A percentile compares a stretch with the other conserved stretches of the same genome.
Conservation (phyloP, 2,113 vertebrate genomes). For the Cheilinus undulatus region DNA sequence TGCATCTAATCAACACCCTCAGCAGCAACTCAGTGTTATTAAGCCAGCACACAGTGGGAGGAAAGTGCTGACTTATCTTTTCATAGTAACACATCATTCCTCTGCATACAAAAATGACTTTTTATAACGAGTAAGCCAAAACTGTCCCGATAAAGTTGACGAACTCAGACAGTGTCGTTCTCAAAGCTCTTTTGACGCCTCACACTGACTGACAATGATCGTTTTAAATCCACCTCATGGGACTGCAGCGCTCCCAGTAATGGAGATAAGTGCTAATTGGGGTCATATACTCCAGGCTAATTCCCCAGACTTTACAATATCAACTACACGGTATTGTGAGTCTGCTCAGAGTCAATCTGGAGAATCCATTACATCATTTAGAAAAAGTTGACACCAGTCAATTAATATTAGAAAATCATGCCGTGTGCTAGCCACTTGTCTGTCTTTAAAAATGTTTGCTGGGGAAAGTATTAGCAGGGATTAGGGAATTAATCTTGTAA, state of each 20-base stretch:
- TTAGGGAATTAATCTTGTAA: conserved; percentile 68
- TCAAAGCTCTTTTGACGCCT: conserved; percentile 52
- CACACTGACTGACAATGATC: conserved; percentile 69
- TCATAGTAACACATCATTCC: conserved; percentile 40
- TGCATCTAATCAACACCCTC: conserved; percentile 81
- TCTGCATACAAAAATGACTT: conserved; percentile 35
- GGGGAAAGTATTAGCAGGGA: conserved; percentile 66
- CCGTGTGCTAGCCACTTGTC: conserved; percentile 31
- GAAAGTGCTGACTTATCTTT: conserved; percentile 72
- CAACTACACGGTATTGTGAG: conserved; percentile 53
- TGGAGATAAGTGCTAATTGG: conserved; percentile 75
- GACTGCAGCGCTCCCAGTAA: conserved; percentile 56
- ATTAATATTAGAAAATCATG: conserved; percentile 55
- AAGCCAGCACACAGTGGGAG: conserved; percentile 46
- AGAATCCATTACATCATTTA: conserved; percentile 67
- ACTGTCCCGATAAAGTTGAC: conserved; percentile 58
- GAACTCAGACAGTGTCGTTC: conserved; percentile 48
- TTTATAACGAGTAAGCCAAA: conserved; percentile 42
- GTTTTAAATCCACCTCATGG: conserved; percentile 65
- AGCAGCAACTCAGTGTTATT: conserved; percentile 57
- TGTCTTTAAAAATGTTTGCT: conserved; percentile 47
- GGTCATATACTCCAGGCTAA: conserved; percentile 66
- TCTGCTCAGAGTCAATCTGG: conserved; percentile 57
- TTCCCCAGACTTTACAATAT: conserved; percentile 65
- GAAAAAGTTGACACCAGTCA: conserved; percentile 68